phyloP scores from a whole-genome alignment of 2,797 vertebrate species.

The Tauraco hartlaubi region DNA sequence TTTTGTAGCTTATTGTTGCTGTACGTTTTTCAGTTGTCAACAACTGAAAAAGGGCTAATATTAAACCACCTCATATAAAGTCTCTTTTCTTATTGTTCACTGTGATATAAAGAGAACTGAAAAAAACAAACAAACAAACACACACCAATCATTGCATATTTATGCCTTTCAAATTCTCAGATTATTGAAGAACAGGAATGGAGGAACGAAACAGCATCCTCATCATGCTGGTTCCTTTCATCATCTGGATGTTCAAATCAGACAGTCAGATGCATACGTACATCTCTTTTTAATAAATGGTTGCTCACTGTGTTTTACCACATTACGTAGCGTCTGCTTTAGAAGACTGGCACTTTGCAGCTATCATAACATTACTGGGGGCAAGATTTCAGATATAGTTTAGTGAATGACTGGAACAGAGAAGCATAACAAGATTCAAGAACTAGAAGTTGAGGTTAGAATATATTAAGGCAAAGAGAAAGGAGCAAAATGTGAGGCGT shows the following conservation, averaged over 20 bases:
- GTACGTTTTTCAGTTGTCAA: not conserved
- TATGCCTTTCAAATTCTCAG: constrained; percentile 41
- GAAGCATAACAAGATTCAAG: not conserved
- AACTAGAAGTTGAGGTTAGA: not conserved
- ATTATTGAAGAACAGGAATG: constrained; percentile 22
- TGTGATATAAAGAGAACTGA: constrained; percentile 9
- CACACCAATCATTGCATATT: not conserved
- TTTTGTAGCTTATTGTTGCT: constrained; percentile 13
- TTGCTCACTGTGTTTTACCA: not conserved
- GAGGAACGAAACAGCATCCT: not conserved
- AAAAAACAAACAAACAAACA: not conserved
- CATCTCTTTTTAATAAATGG: not conserved
- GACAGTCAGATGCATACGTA: not conserved
- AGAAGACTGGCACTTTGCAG: not conserved
- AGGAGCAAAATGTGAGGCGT: rapidly evolving
- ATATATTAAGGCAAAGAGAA: not conserved
- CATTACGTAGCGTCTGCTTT: constrained; percentile 25
- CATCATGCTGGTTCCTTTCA: constrained; percentile 35
- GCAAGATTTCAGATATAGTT: not conserved
- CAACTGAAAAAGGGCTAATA: not conserved
- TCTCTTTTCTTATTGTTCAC: not conserved
- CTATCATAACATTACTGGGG: not conserved
- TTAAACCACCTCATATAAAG: constrained; percentile 20
- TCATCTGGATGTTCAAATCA: constrained; percentile 4
- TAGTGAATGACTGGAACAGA: not conserved